Conservation (phyloP, 2,888 invertebrate species). For the Acronicta psi region DNA sequence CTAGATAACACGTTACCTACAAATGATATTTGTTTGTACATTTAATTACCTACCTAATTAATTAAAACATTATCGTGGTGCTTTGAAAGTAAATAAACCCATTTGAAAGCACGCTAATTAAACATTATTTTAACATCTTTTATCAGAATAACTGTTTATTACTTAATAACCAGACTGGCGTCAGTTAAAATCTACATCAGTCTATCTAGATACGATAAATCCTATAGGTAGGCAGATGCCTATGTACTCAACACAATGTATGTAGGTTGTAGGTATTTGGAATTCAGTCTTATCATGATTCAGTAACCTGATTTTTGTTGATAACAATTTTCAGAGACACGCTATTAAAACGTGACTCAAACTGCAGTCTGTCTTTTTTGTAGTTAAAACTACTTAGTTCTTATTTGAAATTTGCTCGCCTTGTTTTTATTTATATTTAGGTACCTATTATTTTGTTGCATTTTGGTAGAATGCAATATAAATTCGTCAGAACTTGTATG, state of each 20-base stretch:
- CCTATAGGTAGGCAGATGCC: too few relatives aligned
- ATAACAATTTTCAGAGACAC: conserved; percentile 13
- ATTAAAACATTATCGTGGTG: neutral
- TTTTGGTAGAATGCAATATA: too few relatives aligned
- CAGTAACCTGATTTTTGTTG: conserved; percentile 30
- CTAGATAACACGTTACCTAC: too few relatives aligned
- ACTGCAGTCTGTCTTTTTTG: neutral
- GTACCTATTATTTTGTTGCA: too few relatives aligned
- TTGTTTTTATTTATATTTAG: neutral
- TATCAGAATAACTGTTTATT: too few relatives aligned
- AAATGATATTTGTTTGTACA: too few relatives aligned
- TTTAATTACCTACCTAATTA: too few relatives aligned
- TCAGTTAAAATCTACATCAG: too few relatives aligned
- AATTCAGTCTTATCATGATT: conserved; percentile 25
- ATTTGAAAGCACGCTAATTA: too few relatives aligned
- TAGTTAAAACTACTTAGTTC: too few relatives aligned
- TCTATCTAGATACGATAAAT: neutral
- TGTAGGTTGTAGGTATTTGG: conserved; percentile 2
- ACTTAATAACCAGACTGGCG: too few relatives aligned
- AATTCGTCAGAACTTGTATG: neutral
- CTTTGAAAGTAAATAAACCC: neutral
- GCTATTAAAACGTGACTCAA: neutral
- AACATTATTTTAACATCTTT: too few relatives aligned
- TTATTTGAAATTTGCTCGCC: neutral
- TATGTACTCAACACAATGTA: neutral